Evolutionary conservation across 2,113 vertebrate species (phyloP).

Genomic region (Garra rufa): DNA sequence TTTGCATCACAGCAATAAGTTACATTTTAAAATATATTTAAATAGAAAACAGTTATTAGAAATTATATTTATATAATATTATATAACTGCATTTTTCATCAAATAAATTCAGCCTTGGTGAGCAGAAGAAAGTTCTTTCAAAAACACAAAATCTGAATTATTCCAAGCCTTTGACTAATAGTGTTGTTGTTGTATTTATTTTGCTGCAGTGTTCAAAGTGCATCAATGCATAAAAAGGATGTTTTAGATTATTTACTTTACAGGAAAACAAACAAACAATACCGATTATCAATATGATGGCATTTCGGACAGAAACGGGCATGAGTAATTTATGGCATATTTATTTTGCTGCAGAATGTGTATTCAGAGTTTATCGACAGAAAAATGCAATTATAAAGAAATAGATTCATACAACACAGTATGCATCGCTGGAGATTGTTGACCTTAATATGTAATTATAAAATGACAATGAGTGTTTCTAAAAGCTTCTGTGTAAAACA

Average conservation of each 20-base stretch:
- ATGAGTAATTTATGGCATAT: background rate
- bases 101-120: background rate
- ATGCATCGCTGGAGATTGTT: background rate
- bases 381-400: no score
- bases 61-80: no score
- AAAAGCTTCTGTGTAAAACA: background rate
- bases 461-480: background rate
- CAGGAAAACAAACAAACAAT: background rate
- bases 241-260: background rate
- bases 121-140: no score
- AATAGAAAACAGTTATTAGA: no score
- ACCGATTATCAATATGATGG: background rate
- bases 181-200: background rate
- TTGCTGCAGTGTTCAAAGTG: background rate
- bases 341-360: background rate
- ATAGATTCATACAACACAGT: no score
- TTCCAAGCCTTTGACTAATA: background rate
- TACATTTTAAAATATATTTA: no score
- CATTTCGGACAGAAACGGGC: background rate
- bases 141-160: background rate
- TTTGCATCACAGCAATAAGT: no score
- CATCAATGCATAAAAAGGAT: background rate
- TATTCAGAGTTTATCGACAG: background rate
- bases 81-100: background rate
- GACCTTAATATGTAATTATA: background rate